Evolutionary conservation across 1,140 invertebrate species (phyloP).

Genomic region (Vanessa atalanta): DNA sequence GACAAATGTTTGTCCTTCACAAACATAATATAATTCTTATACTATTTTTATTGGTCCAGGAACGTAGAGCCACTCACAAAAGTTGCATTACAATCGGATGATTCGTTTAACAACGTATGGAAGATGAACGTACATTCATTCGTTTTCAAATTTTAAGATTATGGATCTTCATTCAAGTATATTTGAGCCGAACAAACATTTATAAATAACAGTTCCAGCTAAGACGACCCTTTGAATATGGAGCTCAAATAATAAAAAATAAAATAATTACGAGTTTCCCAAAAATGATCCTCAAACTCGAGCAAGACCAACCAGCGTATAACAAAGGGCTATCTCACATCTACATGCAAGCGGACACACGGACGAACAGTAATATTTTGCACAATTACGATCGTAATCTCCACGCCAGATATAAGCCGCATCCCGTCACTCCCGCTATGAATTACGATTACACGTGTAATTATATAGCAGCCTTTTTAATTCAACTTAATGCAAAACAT

Average conservation of each 20-base stretch:
- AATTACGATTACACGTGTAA: constrained; percentile 57
- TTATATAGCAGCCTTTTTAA: constrained; percentile 55
- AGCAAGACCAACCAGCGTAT: constrained; percentile 36
- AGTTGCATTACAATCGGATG: too few species aligned
- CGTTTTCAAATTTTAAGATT: too few species aligned
- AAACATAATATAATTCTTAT: too few species aligned
- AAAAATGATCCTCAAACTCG: constrained; percentile 30
- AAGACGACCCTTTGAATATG: neutral
- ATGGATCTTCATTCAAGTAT: too few species aligned
- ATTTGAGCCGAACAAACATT: too few species aligned
- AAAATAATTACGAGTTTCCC: constrained; percentile 16
- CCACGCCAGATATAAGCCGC: constrained; percentile 54
- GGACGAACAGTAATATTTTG: constrained; percentile 65
- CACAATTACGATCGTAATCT: constrained; percentile 70
- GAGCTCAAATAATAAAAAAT: neutral
- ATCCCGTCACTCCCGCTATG: constrained; percentile 47
- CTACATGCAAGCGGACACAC: constrained; percentile 55
- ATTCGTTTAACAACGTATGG: too few species aligned
- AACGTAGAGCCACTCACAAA: too few species aligned
- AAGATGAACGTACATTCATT: too few species aligned
- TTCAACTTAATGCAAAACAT: constrained; percentile 47
- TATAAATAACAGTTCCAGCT: too few species aligned
- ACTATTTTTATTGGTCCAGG: too few species aligned
- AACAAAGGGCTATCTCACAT: constrained; percentile 56
- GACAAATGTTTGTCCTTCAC: too few species aligned